Base-by-base conservation (phyloP, 2,888 invertebrate species). In the Spialia ferax region DNA sequence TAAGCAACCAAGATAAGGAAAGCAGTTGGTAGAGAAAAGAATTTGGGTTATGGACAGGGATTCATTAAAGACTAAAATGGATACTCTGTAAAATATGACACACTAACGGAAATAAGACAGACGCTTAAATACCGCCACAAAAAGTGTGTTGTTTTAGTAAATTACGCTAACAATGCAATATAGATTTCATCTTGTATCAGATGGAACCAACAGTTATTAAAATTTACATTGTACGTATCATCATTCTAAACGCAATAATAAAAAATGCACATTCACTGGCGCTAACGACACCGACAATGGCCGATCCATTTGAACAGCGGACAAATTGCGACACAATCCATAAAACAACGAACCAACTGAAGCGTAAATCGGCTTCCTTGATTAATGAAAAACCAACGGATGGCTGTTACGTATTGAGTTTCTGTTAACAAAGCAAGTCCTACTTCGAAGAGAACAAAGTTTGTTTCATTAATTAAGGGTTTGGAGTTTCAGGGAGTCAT, bases 401-500 rank as follows among this genome's bases (percentile, higher is more conserved):
- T 23, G 15, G 20, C 42, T 20, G 8, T 54, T 54, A 23, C 13
- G 38, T 63, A 42, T 63, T 63, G 63, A 62, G 52, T 32, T 50
- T 29, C 29, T 35, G n/a, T 61, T 50, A 48, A 50, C 18, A 50
- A 32, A 50, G 32, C 50, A 22, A 50, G 42, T 48, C 15, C 29
- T 20, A 48, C 38, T 23, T 32, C 55, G 18, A n/a, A 0, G 26
- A 52, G 11, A 50, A 22, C 22, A 15, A n/a, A 22, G 62, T 62
- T 52, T 62, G 62, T 62, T 32, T 50, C 29, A 22, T 32, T 61
- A 50, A 50, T 62, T 62, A 35, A 22, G 22, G 48, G 50, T 32
- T 61, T 22, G 52, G 15, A 50, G 22, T 23, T 15, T 11, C 22
- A 11, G 35, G 35, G 11, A 22, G 10, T 60, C 35, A 52, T 50